Base-by-base conservation (phyloP, 2,888 invertebrate genomes). In the Fabriciana adippe region DNA sequence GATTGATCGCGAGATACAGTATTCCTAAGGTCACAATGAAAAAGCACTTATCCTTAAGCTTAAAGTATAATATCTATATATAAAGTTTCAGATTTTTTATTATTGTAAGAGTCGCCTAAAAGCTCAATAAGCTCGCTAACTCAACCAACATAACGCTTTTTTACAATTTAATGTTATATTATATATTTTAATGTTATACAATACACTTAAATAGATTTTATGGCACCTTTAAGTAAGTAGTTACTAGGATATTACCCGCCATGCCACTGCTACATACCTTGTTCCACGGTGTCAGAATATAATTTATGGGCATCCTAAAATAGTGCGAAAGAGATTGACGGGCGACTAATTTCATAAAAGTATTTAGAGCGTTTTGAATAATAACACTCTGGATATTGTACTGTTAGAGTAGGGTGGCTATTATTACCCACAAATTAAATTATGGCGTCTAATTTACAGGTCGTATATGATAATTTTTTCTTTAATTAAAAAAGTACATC, bases 271-370 rank as follows among this genome's bases (percentile, higher is more conserved):
- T 31, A 5, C 60, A 16, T 60, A 31, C 35, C 61, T 18, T 2
- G 83, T 85, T 87, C 84, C 82, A 88, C 84, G 84, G 80, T 79
- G 70, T 75, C 73, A 73, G 77, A 78, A 78, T 72, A 81, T 89
- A 84, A 90, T 88, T 87, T 85, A 90, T 79, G 85, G 35, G 79
- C 65, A 59, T 69, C 75, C 85, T 67, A 74, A 84, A 90, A 89
- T 89, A 90, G 80, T 72, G 56, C 57, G 53, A 67, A 72, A 74
- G 69, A 79, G 81, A 87, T 82, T 86, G 88, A 88, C 87, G 81
- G 74, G 73, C 61, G 78, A 89, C 87, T 88, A 88, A 90, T 90
- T 88, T 82, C 75, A 81, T 81, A 81, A 80, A 75, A 74, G 83
- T 80, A 78, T 84, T 84, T 83, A 81, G 78, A 77, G 81, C 72